Evolutionary conservation across 2,888 invertebrate species (phyloP).

Genomic region (Drosophila peninsularis): DNA sequence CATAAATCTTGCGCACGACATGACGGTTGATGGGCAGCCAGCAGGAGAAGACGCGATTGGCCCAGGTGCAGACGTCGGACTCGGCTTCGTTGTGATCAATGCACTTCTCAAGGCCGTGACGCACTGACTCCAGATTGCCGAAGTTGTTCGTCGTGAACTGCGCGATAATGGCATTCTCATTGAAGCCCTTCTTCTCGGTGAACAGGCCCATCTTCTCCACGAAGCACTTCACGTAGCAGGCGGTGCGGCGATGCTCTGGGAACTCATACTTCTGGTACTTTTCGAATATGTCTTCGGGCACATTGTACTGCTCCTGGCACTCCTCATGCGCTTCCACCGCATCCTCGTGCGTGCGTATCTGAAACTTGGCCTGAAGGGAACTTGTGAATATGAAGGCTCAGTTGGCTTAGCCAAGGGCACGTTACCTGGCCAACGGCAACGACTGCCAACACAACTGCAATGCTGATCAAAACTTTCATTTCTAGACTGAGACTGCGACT

Average conservation of each 20-base stretch:
- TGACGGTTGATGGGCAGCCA: constrained; percentile 81
- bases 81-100: constrained; percentile 82
- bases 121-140: constrained; percentile 66
- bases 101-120: constrained; percentile 82
- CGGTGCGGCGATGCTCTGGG: constrained; percentile 80
- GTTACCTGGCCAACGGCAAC: constrained; percentile 68
- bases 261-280: constrained; percentile 81
- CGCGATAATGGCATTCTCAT: constrained; percentile 72
- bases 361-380: constrained; percentile 66
- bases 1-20: constrained; percentile 73
- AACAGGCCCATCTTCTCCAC: constrained; percentile 83
- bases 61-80: constrained; percentile 81
- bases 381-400: not conserved
- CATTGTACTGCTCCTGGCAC: constrained; percentile 71
- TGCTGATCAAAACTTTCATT: constrained; percentile 73
- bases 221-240: constrained; percentile 83
- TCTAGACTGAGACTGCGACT: constrained; percentile 11
- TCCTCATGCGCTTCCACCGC: constrained; percentile 78
- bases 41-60: constrained; percentile 82
- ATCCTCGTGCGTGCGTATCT: constrained; percentile 77
- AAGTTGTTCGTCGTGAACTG: constrained; percentile 76
- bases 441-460: constrained; percentile 48
- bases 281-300: constrained; percentile 81
- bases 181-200: constrained; percentile 74
- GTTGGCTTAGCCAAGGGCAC: constrained; percentile 4